Percentiles rank a stretch among this genome's conserved stretches.
These are phyloP conservation scores for Charaxes varanes DNA, from an alignment of 1,140 invertebrate species.

Conservation along the genomic window DNA sequence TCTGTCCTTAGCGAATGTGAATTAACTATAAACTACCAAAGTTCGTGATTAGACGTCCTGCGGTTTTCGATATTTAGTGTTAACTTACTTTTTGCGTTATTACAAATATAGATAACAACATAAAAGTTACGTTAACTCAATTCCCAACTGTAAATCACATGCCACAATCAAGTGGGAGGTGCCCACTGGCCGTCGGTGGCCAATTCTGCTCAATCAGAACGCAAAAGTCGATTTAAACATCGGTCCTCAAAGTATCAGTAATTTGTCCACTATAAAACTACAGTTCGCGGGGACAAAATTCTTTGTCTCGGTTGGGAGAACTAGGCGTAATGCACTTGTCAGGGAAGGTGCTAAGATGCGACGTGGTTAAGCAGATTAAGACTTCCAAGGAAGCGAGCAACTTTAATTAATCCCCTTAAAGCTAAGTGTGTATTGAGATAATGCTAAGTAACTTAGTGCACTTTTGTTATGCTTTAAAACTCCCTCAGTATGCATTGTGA, in stretches of 20 bases:
- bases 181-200: background rate
- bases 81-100: too few relatives aligned
- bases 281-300: too few relatives aligned
- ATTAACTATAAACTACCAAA: too few relatives aligned
- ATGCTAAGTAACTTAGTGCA: constrained; percentile 1
- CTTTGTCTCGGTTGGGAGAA: too few relatives aligned
- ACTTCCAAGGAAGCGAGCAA: constrained; percentile 5
- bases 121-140: too few relatives aligned
- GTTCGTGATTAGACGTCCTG: too few relatives aligned
- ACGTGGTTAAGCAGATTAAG: constrained; percentile 5
- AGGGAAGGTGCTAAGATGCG: constrained; percentile 5
- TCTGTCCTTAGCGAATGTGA: too few relatives aligned
- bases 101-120: too few relatives aligned
- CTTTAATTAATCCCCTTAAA: constrained; percentile 7
- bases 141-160: background rate
- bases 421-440: constrained; percentile 1
- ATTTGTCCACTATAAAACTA: background rate
- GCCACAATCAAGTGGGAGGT: background rate
- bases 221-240: background rate
- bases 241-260: background rate
- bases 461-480: too few relatives aligned
- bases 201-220: constrained; percentile 7
- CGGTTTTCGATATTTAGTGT: too few relatives aligned
- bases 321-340: constrained; percentile 9
- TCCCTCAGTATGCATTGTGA: too few relatives aligned